These are phyloP conservation scores for Tenthredo mesomela DNA, from an alignment of 2,888 invertebrate genomes.

Conservation along the genomic window DNA sequence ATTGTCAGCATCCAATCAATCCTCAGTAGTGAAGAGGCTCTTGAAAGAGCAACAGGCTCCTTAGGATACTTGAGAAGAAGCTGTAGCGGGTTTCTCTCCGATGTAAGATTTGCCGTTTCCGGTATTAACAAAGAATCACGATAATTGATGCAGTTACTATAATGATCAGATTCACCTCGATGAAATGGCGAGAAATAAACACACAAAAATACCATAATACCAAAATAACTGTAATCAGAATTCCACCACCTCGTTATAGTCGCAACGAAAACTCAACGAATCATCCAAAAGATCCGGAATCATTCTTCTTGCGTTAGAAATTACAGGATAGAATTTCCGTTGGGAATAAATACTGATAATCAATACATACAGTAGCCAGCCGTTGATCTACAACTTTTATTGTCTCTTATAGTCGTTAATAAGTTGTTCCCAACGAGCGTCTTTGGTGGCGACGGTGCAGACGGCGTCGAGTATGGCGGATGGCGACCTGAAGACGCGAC, in stretches of 20 bases:
- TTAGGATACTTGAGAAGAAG: conserved; percentile 15
- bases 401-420: neutral
- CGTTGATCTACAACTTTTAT: neutral
- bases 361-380: neutral
- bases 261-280: neutral
- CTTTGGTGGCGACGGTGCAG: conserved; percentile 18
- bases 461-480: neutral
- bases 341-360: neutral
- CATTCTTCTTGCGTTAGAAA: neutral
- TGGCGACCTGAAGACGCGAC: conserved; percentile 38
- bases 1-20: conserved; percentile 37
- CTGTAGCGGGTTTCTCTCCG: neutral
- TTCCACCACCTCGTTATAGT: conserved; percentile 14
- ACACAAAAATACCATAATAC: neutral
- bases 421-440: neutral
- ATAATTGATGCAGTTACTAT: conserved; percentile 34
- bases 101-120: neutral
- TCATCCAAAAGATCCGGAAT: neutral
- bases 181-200: conserved; percentile 10
- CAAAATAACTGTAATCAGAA: neutral
- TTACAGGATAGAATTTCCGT: neutral
- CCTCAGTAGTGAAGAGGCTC: neutral
- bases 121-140: conserved; percentile 30
- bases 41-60: conserved; percentile 24
- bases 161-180: neutral